Base-by-base conservation (phyloP, 2,113 vertebrate species). In the Taurulus bubalis region DNA sequence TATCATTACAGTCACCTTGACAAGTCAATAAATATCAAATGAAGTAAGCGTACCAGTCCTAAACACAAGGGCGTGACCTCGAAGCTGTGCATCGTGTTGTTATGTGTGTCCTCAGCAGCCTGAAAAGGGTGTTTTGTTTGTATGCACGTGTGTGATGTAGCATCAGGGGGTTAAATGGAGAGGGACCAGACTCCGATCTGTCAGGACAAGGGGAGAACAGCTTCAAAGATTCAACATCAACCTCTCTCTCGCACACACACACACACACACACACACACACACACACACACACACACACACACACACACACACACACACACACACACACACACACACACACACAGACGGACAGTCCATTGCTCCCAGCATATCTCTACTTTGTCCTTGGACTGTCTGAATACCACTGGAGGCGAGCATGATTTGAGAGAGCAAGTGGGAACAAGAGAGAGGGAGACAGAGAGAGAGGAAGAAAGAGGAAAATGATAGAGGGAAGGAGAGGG, bases 361-460 rank as follows among this genome's bases (percentile, higher is more conserved):
- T 92, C 83, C 85, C 75, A 93, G 90, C 89, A 76, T 93, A 94
- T 94, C 92, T 93, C 90, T 84, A 91, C 87, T 92, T 93, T 94
- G 93, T 94, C 94, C 94, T 95, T 94, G 93, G 93, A 91, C 91
- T 94, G 92, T 93, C 90, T 93, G 93, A 89, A 93, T 92, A 91
- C 87, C 92, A 93, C 93, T 92, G 89, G 82, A 92, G 93, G 93
- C 83, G 51, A 90, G 88, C 88, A 90, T 88, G 92, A 94, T 93
- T 92, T 92, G 90, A 93, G 88, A 87, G 89, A 90, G 90, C 88
- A 88, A 93, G 89, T 87, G 89, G 88, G 87, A 93, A 91, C 87
- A 85, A 89, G 90, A 87, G 85, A 85, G 83, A 88, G 77, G 64
- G 77, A 88, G 86, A 89, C 62, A 80, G 75, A 81, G 80, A 84